Evolutionary conservation across 2,797 vertebrate species (phyloP).

Genomic region (Adelosebastes latens): DNA sequence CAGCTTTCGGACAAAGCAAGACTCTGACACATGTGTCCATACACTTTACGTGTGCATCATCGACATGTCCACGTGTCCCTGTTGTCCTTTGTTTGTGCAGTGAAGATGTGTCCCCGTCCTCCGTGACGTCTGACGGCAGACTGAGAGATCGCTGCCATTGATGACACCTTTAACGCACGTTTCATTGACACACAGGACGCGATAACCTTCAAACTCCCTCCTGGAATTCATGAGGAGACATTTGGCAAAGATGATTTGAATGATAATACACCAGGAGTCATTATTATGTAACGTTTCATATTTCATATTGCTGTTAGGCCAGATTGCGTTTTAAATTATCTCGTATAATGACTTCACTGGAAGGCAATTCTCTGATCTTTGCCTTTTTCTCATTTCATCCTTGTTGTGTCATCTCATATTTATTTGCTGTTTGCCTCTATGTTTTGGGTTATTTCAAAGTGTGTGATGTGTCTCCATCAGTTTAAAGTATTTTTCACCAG

Average conservation of each 20-base stretch:
- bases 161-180: background rate
- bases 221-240: conserved; percentile 1
- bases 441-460: background rate
- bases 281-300: conserved; percentile 29
- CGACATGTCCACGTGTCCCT: background rate
- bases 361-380: background rate
- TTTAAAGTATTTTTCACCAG: background rate
- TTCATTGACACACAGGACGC: background rate
- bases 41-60: background rate
- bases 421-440: background rate
- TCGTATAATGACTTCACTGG: background rate
- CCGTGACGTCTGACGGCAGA: background rate
- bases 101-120: too few species aligned
- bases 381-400: background rate
- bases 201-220: conserved; percentile 25
- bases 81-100: background rate
- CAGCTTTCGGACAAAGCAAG: background rate
- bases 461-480: background rate
- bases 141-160: background rate
- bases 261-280: background rate
- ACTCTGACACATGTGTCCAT: background rate
- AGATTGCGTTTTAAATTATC: background rate
- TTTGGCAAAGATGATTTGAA: conserved; percentile 21
- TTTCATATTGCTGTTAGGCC: background rate
- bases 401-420: background rate